phyloP scores from a whole-genome alignment of 2,888 invertebrate genomes.

The Melinaea menophilus region DNA sequence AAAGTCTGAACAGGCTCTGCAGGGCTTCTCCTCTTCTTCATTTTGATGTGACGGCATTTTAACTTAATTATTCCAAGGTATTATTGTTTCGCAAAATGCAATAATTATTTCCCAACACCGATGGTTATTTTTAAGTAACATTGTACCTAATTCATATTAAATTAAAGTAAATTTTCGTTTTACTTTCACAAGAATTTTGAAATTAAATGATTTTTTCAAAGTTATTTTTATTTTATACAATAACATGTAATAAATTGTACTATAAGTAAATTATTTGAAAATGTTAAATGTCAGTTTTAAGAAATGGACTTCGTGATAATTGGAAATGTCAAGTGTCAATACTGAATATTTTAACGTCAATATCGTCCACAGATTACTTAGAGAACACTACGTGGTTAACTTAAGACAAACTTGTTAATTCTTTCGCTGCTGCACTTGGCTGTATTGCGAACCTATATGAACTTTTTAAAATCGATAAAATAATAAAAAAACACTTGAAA shows the following conservation, averaged over 20 bases:
- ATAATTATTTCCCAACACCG: constrained; percentile 45
- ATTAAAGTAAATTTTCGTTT: neutral
- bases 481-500: too few species aligned
- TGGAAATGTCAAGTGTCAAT: too few species aligned
- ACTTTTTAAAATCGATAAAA: too few species aligned
- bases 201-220: neutral
- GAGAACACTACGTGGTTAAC: too few species aligned
- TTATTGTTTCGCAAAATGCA: constrained; percentile 29
- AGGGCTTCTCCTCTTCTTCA: constrained; percentile 76
- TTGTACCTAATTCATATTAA: constrained; percentile 2
- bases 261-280: neutral
- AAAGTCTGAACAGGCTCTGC: constrained; percentile 85
- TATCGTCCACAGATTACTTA: too few species aligned
- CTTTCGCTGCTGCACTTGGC: too few species aligned
- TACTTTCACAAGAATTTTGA: neutral
- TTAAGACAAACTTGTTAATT: too few species aligned
- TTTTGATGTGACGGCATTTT: constrained; percentile 56
- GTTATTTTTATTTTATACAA: neutral
- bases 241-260: neutral
- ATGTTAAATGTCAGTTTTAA: too few species aligned
- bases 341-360: too few species aligned
- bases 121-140: constrained; percentile 19
- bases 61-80: constrained; percentile 20
- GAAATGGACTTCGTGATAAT: too few species aligned
- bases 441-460: too few species aligned